Base-by-base conservation (phyloP, 1,140 invertebrate genomes). In the Euura saliciscinereae region DNA sequence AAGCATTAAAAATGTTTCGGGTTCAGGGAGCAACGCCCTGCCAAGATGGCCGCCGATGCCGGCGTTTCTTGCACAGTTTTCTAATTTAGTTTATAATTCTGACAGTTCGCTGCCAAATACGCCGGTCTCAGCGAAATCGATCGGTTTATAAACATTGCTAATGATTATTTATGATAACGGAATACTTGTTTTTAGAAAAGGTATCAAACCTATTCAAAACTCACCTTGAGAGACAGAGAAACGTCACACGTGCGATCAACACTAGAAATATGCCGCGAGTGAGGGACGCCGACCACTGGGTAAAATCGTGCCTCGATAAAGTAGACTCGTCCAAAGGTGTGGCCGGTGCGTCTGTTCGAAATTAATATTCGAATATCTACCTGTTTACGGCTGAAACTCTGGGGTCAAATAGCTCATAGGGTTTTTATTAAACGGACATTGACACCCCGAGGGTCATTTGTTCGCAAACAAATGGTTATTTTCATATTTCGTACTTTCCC, bases 241-340 rank as follows among this genome's bases (percentile, higher is more conserved):
- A 71, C 72, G 74, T 72, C 46, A 73, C 51, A 77, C 67, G 10
- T 73, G 45, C 51, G 69, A 71, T 75, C 51, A 44, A 67, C 28
- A 67, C 72, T 78, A 76, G 74, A 77, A 75, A 66, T 74, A 79
- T 75, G 81, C 78, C 78, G 79, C 80, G 78, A 83, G 82, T 83
- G 79, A 59, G 51, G 51, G 51, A 59, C 51, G 51, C 77, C 81
- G 78, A 84, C 80, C 77, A 80, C 83, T 80, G 80, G 78, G 82
- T 77, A 77, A 79, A 79, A 82, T 82, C 79, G 80, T 79, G 73
- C 79, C 78, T 78, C 78, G 75, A 76, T 69, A 67, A 71, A 78
- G 77, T 88, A 82, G 85, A 87, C 86, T 87, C 79, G 79, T 72
- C 85, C 82, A 68, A 44, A 66, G 70, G 72, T 76, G 85, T 69